Conservation (phyloP, 2,888 invertebrate genomes). For the Leptura quadrifasciata region DNA sequence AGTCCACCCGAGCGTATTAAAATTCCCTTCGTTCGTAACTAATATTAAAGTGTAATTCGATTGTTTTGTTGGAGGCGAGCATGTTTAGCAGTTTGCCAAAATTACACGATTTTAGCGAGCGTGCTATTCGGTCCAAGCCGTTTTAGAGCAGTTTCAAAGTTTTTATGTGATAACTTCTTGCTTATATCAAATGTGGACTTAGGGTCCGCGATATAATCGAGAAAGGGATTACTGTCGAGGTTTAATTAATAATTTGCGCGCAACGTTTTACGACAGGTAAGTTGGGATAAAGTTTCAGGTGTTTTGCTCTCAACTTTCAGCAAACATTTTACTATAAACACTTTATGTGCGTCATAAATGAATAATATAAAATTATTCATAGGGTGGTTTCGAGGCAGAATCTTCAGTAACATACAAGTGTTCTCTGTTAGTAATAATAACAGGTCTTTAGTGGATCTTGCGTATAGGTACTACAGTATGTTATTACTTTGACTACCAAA, state of each 20-base stretch:
- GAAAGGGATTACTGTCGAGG: slow-evolving; percentile 55
- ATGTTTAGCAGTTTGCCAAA: slow-evolving; percentile 11
- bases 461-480: no score
- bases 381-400: not conserved
- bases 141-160: slow-evolving; percentile 61
- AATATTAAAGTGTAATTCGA: not conserved
- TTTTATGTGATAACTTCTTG: slow-evolving; percentile 64
- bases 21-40: not conserved
- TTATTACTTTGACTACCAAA: no score
- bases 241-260: slow-evolving; percentile 60
- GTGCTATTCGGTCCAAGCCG: slow-evolving; percentile 40
- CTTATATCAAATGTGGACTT: slow-evolving; percentile 55
- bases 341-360: slow-evolving; percentile 31
- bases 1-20: not conserved
- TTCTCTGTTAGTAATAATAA: no score
- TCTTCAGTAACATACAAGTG: not conserved
- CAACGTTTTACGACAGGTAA: slow-evolving; percentile 57
- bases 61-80: slow-evolving; percentile 2
- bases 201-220: slow-evolving; percentile 52
- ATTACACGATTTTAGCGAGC: slow-evolving; percentile 38
- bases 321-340: slow-evolving; percentile 45
- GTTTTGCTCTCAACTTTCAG: slow-evolving; percentile 35
- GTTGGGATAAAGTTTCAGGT: slow-evolving; percentile 54
- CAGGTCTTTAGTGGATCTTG: no score
- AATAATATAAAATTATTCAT: not conserved